These are phyloP conservation scores for Oophaga sylvatica DNA, from an alignment of 2,797 vertebrate species.

Conservation along the genomic window DNA sequence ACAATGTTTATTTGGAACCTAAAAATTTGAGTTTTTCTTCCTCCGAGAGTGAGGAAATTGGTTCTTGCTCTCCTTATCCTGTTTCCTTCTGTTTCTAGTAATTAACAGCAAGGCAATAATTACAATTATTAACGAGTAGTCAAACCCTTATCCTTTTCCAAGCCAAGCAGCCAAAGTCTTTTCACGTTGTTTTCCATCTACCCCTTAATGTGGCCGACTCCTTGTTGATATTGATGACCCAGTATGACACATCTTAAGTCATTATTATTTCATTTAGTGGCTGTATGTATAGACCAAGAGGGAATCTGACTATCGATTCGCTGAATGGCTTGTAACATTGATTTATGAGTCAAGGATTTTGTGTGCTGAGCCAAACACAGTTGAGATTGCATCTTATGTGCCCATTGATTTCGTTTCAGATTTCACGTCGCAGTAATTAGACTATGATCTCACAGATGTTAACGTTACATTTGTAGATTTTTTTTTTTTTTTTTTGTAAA, in stretches of 20 bases:
- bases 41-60: background rate
- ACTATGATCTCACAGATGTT: constrained; percentile 65
- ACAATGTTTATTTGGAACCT: background rate
- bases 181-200: constrained; percentile 56
- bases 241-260: constrained; percentile 75
- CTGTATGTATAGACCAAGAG: constrained; percentile 82
- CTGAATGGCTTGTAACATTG: constrained; percentile 88
- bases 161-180: background rate
- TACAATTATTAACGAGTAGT: background rate
- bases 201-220: constrained; percentile 69
- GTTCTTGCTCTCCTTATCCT: background rate
- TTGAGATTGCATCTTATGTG: constrained; percentile 70
- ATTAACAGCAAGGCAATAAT: constrained; percentile 15
- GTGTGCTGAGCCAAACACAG: constrained; percentile 76
- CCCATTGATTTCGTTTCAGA: constrained; percentile 72
- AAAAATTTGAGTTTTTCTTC: background rate
- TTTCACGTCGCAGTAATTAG: constrained; percentile 69
- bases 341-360: constrained; percentile 81
- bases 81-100: background rate
- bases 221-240: constrained; percentile 75
- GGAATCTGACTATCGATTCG: constrained; percentile 89
- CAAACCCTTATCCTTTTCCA: background rate
- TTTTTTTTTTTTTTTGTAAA: constrained; percentile 58
- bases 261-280: constrained; percentile 87
- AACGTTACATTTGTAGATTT: constrained; percentile 55